A percentile compares a stretch with the other conserved stretches of the same genome.
Conservation (phyloP, 2,113 vertebrate genomes). For the Channa argus region DNA sequence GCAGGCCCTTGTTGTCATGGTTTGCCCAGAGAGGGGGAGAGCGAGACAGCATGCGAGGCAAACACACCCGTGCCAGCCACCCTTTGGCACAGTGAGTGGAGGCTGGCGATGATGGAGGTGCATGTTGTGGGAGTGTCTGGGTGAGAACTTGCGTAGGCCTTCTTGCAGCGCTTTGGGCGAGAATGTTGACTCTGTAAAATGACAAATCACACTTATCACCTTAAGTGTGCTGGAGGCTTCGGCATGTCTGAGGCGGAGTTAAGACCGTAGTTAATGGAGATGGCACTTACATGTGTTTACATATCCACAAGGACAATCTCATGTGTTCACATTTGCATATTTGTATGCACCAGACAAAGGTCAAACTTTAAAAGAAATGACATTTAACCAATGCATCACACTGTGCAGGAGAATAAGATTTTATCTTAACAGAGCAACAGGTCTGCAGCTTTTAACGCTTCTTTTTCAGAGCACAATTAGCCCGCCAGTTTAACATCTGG, state of each 20-base stretch:
- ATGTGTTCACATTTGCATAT: conserved; percentile 19
- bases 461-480: conserved; percentile 15
- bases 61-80: conserved; percentile 15
- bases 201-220: conserved; percentile 59
- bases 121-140: conserved; percentile 22
- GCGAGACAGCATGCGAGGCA: conserved; percentile 1
- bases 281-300: conserved; percentile 14
- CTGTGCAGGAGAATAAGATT: neutral
- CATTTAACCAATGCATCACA: conserved; percentile 9
- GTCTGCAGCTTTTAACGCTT: neutral
- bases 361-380: neutral
- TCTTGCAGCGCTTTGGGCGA: conserved; percentile 19
- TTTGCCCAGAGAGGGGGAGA: conserved; percentile 10
- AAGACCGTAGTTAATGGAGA: conserved; percentile 11
- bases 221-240: conserved; percentile 35
- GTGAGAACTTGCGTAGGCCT: conserved; percentile 14
- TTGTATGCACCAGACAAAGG: conserved; percentile 14
- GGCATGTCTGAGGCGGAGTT: neutral
- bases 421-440: neutral
- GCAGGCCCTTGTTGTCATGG: conserved; percentile 35
- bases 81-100: conserved; percentile 15
- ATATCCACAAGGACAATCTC: neutral
- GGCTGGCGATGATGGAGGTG: conserved; percentile 25
- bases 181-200: conserved; percentile 46
- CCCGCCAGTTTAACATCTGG: conserved; percentile 53